Evolutionary conservation across 2,797 vertebrate species (phyloP), one percentile per base, ranked within the genome.

Genomic region (Phyllotis vaccarum): DNA sequence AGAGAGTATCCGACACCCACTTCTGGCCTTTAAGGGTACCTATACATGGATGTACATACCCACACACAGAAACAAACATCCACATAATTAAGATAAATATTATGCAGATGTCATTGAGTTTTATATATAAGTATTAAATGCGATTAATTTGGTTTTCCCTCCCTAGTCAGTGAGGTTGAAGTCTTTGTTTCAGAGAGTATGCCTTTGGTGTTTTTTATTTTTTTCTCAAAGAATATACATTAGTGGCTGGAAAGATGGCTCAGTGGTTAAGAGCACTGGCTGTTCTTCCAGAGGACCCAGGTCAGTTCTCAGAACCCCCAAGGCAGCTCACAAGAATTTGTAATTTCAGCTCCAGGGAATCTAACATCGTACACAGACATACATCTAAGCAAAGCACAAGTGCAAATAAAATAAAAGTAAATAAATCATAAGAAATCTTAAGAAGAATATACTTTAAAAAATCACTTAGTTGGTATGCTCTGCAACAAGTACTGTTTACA

Each of bases 81-180:
- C 6, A 72, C n/a, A 40, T 37, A 40, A 29, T 54, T 70, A 86
- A 86, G 27, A 52, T n/a, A 66, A 56, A 75, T 24, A 78, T 24
- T 43, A 76, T 54, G 16, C 94, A 85, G 68, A 93, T 54, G 31
- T 93, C 56, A 82, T 1, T 89, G 64, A 49, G 31, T 85, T 81
- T 96, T 85, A 87, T 72, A 89, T 66, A 2, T 78, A 93, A 87
- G 92, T 94, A 81, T 74, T 93, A 56, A 91, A 5, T 78, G 19
- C 21, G 52, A 76, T 46, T 27, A 74, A 80, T 52, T 54, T 29
- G 68, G 37, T 93, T 93, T 72, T 34, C 40, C 22, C 70, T 5
- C 29, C 70, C 7, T 90, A 64, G 82, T 87, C 81, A 62, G 37
- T 92, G 43, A 95, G 70, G 76, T 34, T 87, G 46, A 93, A 95